Percentiles rank a stretch among this genome's conserved stretches.
phyloP scores from a whole-genome alignment of 30 jellyfish, hydroid and myxozoan species.

The Sanderia malayensis region DNA sequence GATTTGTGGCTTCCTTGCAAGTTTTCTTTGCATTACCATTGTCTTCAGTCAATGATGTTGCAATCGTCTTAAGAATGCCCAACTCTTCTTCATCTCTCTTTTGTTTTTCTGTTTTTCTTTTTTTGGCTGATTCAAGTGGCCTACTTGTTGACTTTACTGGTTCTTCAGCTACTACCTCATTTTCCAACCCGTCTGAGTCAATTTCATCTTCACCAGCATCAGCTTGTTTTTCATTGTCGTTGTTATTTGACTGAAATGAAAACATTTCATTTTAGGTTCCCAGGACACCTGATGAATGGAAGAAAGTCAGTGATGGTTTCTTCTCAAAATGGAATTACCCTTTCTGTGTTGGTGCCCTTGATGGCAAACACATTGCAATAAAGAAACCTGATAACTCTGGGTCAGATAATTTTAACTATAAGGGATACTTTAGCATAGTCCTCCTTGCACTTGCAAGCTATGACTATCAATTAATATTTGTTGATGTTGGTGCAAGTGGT shows the following conservation, averaged over 20 bases:
- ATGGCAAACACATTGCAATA: neutral
- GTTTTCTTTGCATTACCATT: neutral
- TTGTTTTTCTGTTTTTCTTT: neutral
- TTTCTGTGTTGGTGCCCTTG: neutral
- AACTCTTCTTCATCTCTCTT: neutral
- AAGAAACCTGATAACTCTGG: neutral
- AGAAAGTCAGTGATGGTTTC: neutral
- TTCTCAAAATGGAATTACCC: neutral
- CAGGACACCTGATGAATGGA: neutral
- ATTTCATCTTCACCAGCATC: too few species aligned
- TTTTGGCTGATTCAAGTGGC: neutral
- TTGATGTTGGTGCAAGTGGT: constrained; percentile 7
- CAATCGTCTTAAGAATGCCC: neutral
- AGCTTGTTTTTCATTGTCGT: too few species aligned
- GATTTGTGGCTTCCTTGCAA: too few species aligned
- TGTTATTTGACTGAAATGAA: too few species aligned
- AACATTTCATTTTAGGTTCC: neutral
- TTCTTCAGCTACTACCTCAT: too few species aligned
- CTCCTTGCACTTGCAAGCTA: neutral
- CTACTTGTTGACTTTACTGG: neutral
- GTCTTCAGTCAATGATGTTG: neutral
- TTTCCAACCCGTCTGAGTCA: too few species aligned
- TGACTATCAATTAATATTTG: neutral
- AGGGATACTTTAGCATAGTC: neutral
- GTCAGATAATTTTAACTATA: neutral